Conservation (phyloP, 2,797 vertebrate species). For the Agapornis canus region DNA sequence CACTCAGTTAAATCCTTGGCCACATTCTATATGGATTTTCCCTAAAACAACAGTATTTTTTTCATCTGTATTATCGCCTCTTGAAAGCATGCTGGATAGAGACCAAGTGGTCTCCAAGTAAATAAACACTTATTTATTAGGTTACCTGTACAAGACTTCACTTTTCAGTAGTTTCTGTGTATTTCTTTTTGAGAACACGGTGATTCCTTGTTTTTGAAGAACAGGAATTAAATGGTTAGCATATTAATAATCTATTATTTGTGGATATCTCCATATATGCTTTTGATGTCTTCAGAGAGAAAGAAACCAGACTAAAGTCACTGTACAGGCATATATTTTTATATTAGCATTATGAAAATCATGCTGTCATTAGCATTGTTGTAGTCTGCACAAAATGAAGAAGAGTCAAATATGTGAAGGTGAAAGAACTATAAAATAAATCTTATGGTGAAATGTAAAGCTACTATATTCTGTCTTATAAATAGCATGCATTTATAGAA, state of each 20-base stretch:
- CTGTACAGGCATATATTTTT: neutral
- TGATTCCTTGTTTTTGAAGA: neutral
- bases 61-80: neutral
- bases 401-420: neutral
- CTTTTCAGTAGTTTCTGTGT: neutral
- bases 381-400: neutral
- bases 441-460: neutral
- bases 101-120: neutral
- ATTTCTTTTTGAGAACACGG: neutral
- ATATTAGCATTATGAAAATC: neutral
- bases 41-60: neutral
- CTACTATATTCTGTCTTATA: neutral
- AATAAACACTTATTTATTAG: neutral
- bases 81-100: neutral
- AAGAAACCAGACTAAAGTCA: neutral
- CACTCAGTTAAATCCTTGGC: neutral
- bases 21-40: neutral
- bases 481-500: neutral
- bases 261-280: neutral
- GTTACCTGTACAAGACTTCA: neutral
- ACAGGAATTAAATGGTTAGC: neutral
- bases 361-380: neutral
- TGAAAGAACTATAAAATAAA: constrained; percentile 27
- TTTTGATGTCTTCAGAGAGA: neutral
- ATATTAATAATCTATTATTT: neutral